Base-by-base conservation (phyloP, 2,888 invertebrate species). In the Phengaris arion region DNA sequence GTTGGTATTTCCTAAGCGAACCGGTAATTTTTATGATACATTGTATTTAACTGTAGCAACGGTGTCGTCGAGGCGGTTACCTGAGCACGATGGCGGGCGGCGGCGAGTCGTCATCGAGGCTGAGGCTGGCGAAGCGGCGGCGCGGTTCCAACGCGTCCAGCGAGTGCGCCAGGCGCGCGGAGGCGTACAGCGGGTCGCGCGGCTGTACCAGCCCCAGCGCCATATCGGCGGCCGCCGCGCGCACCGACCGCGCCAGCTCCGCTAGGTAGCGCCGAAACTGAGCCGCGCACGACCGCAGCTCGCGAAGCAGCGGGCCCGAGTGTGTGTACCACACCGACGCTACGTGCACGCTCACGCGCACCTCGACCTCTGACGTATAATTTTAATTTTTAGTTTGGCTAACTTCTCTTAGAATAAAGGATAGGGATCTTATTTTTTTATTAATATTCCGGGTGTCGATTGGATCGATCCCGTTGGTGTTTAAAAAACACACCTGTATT, bases 281-380 rank as follows among this genome's bases (percentile, higher is more conserved):
- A 13, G 97, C 96, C 12, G 97, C 97, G 88, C 98, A 99, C 59
- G 97, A 97, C 82, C 97, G 96, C 77, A 99, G 92, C 87, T 98
- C 98, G 54, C 95, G 95, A 75, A 99, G 94, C 84, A 99, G 96
- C 80, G 96, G 95, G 0, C 98, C 97, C 74, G 98, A 98, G 90
- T 99, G 99, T 5, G 97, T 97, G 92, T 98, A 99, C 95, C 98
- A 98, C 76, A 99, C 96, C 57, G 98, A 97, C 1, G 98, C 98
- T 95, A 98, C 97, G 83, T 96, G 94, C 80, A 96, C 84, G 57
- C 79, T 76, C 80, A 90, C 89, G 1, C 74, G 12, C 76, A 86
- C 88, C 75, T 84, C 84, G 81, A 91, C 89, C 64, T 52, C 77
- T 57, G 52, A 45, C 22, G 35, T 13, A 45, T 2, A 22, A 64